Evolutionary conservation across 2,888 invertebrate species (phyloP).

Genomic region (Agapetus fuscipes): DNA sequence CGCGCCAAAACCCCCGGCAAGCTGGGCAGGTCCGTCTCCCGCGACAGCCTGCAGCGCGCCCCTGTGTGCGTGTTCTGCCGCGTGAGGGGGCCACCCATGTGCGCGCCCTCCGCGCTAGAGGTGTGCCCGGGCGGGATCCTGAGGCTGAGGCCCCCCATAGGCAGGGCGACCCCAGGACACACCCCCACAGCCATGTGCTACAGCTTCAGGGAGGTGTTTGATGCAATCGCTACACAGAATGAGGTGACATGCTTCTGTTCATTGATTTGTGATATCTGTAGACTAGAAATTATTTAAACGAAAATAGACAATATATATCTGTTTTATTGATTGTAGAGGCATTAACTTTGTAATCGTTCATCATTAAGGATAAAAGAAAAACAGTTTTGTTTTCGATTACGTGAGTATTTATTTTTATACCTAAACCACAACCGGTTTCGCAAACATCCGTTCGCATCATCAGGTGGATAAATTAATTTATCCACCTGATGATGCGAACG

Average conservation of each 20-base stretch:
- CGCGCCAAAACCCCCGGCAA: conserved; percentile 18
- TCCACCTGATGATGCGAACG: no score
- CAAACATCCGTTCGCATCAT: no score
- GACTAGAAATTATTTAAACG: no score
- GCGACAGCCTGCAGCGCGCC: conserved; percentile 41
- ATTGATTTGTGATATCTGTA: no score
- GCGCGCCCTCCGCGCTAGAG: conserved; percentile 46
- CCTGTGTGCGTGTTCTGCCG: conserved; percentile 86
- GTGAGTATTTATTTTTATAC: no score
- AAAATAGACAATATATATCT: no score
- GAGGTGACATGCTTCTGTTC: conserved; percentile 48
- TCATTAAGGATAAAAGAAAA: no score
- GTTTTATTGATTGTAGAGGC: no score
- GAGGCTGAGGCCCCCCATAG: conserved; percentile 54
- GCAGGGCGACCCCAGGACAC: conserved; percentile 33
- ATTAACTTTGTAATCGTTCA: no score
- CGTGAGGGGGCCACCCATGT: conserved; percentile 64
- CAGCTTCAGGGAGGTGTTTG: conserved; percentile 79
- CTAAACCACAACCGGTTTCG: no score
- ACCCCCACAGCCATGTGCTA: conserved; percentile 52
- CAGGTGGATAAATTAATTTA: no score
- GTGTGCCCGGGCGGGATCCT: conserved; percentile 60
- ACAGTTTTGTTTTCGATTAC: no score
- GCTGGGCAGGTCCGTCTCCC: conserved; percentile 11
- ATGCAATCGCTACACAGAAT: conserved; percentile 66